Conservation (phyloP, 2,113 vertebrate genomes). For the Ardeotis arabs region DNA sequence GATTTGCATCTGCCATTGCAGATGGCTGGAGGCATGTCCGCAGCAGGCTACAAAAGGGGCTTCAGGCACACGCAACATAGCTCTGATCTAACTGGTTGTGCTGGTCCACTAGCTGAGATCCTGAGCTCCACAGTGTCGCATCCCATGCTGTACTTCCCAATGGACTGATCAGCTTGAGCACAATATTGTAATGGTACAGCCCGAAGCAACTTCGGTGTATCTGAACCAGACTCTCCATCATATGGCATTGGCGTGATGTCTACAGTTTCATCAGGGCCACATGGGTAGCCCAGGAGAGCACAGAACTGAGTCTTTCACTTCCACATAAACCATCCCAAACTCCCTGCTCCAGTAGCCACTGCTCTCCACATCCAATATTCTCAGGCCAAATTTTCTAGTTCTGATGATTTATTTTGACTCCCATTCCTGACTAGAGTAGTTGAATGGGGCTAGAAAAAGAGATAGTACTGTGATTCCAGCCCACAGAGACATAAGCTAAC, state of each 20-base stretch:
- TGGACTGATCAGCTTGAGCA: neutral
- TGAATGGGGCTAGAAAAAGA: neutral
- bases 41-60: neutral
- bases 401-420: neutral
- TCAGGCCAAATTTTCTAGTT: neutral
- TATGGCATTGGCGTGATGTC: neutral
- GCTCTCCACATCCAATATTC: neutral
- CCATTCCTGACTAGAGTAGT: neutral
- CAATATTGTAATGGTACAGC: neutral
- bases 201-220: fast-evolving
- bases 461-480: neutral
- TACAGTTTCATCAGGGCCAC: fast-evolving
- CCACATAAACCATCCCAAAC: neutral
- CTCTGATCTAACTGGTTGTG: neutral
- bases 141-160: neutral
- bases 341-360: neutral
- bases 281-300: neutral
- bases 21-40: neutral
- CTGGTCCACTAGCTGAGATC: neutral
- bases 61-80: neutral
- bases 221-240: neutral
- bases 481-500: neutral
- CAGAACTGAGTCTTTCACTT: neutral
- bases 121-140: neutral
- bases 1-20: neutral